Conservation (phyloP, 2,113 vertebrate genomes). For the Rhinolophus sinicus region DNA sequence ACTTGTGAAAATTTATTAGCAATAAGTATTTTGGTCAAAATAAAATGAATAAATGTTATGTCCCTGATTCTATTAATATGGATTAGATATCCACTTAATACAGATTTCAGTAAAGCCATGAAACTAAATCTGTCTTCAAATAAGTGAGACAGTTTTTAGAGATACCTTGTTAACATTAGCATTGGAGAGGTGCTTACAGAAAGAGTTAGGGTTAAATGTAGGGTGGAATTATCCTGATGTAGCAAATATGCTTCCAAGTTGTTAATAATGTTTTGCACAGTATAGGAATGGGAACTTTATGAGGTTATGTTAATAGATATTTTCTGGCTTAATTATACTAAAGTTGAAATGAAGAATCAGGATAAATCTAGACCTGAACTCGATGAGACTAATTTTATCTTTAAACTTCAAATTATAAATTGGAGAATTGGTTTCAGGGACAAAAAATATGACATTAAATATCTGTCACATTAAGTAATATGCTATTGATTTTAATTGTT, state of each 20-base stretch:
- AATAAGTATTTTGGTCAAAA: neutral
- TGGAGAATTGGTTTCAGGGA: neutral
- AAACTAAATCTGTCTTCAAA: neutral
- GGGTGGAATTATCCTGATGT: neutral
- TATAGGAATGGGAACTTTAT: neutral
- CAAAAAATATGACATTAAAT: neutral
- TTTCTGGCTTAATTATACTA: neutral
- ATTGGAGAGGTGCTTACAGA: neutral
- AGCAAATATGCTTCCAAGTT: neutral
- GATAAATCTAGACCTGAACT: neutral
- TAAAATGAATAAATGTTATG: neutral
- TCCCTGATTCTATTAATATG: neutral
- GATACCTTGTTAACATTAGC: neutral
- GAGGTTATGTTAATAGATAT: neutral
- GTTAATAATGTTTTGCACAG: neutral
- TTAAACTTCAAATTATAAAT: neutral
- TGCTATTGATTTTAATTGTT: neutral
- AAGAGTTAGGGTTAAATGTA: constrained; percentile 14
- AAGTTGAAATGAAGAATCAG: neutral
- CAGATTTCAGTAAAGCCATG: neutral
- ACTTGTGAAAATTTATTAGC: neutral
- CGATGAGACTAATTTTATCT: neutral
- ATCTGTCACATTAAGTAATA: neutral
- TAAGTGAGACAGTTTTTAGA: neutral
- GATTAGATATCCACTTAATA: neutral